A percentile compares a stretch with the other conserved stretches of the same genome.
Evolutionary conservation across 2,797 vertebrate genomes (phyloP).

Genomic region (Telmatherina bonti): DNA sequence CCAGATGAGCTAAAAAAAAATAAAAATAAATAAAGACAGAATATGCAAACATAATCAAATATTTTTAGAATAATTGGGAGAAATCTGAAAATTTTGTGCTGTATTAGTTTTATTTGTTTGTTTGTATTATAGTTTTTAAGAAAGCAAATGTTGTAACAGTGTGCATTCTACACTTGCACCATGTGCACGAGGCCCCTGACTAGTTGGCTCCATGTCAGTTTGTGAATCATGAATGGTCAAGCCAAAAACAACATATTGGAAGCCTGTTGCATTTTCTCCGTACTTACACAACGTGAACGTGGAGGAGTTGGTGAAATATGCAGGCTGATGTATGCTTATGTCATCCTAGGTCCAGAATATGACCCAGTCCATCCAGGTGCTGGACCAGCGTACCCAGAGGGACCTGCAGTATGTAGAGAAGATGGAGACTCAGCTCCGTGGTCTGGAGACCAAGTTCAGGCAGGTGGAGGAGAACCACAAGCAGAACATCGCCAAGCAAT

Average conservation of each 20-base stretch:
- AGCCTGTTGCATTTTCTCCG: constrained; percentile 40
- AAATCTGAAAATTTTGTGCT: constrained; percentile 29
- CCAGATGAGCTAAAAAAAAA: constrained; percentile 14
- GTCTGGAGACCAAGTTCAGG: constrained; percentile 96
- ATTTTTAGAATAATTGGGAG: constrained; percentile 9
- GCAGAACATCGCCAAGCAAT: constrained; percentile 98
- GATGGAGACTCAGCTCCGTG: constrained; percentile 98
- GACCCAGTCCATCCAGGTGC: constrained; percentile 98
- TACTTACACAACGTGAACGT: not conserved
- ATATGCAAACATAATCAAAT: constrained; percentile 14
- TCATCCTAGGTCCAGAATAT: constrained; percentile 95
- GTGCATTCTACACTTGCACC: constrained; percentile 50
- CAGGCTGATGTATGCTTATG: constrained; percentile 16
- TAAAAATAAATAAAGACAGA: not conserved
- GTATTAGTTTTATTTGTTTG: constrained; percentile 18
- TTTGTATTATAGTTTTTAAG: no score
- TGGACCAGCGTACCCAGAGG: constrained; percentile 97
- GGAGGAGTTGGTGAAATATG: not conserved
- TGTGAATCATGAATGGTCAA: constrained; percentile 51
- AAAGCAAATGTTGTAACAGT: constrained; percentile 66
- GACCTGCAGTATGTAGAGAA: constrained; percentile 98
- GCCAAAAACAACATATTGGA: constrained; percentile 57
- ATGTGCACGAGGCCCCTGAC: constrained; percentile 63
- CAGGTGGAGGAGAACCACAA: constrained; percentile 99
- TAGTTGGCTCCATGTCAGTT: constrained; percentile 57